Conservation (phyloP, 1,140 invertebrate genomes). For the Aphidius gifuensis region DNA sequence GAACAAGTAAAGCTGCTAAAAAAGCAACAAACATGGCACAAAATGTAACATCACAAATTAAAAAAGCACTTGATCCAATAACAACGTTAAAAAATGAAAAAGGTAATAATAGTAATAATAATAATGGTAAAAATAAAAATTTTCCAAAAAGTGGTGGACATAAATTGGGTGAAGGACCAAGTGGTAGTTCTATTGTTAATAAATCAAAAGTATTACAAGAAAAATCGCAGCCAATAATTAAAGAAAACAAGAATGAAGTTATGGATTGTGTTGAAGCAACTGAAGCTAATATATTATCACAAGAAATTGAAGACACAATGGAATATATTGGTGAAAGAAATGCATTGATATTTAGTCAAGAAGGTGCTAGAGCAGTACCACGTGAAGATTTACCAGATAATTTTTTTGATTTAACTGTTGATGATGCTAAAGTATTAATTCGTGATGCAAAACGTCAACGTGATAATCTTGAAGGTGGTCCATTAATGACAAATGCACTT, state of each 20-base stretch:
- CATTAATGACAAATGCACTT: slow-evolving; percentile 64
- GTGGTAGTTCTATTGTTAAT: background rate
- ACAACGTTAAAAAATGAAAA: slow-evolving; percentile 21
- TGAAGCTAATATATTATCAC: background rate
- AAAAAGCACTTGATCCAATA: slow-evolving; percentile 27
- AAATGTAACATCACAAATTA: slow-evolving; percentile 19
- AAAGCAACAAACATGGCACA: slow-evolving; percentile 9
- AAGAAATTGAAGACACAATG: slow-evolving; percentile 34
- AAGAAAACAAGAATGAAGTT: too few relatives aligned
- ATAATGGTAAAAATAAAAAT: slow-evolving; percentile 7
- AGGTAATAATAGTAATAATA: slow-evolving; percentile 11
- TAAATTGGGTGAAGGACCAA: slow-evolving; percentile 11
- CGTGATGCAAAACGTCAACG: slow-evolving; percentile 66
- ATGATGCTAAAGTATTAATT: slow-evolving; percentile 71
- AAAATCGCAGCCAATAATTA: background rate
- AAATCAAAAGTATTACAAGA: too few relatives aligned
- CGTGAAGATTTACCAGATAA: slow-evolving; percentile 71
- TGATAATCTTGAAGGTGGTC: slow-evolving; percentile 62
- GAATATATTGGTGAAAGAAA: slow-evolving; percentile 59
- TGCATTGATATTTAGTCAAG: slow-evolving; percentile 67
- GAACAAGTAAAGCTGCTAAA: background rate
- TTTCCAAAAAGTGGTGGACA: slow-evolving; percentile 1
- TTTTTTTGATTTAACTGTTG: slow-evolving; percentile 78
- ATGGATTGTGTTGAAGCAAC: too few relatives aligned
- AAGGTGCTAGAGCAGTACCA: slow-evolving; percentile 55